These are phyloP conservation scores for Machaerirhynchus nigripectus DNA, from an alignment of 2,113 vertebrate genomes.

Conservation along the genomic window DNA sequence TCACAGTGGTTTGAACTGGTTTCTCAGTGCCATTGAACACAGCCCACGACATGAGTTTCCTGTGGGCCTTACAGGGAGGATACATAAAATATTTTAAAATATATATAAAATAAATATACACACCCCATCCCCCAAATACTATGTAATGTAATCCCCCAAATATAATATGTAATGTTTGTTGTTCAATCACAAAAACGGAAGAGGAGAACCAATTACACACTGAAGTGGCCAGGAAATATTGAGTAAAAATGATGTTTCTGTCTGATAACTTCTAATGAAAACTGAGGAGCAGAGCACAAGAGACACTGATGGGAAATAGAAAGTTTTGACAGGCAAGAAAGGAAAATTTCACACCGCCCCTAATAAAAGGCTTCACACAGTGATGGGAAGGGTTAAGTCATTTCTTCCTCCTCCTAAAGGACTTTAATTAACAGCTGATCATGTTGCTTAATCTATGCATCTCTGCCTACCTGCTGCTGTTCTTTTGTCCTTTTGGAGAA, in stretches of 20 bases:
- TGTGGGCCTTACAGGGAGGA: neutral
- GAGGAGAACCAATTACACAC: neutral
- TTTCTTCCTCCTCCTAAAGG: neutral
- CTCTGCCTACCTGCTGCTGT: constrained; percentile 34
- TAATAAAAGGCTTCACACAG: neutral
- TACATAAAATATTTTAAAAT: neutral
- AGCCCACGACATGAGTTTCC: neutral
- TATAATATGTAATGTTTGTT: neutral
- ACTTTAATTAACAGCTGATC: constrained; percentile 43
- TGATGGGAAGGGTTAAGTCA: constrained; percentile 11
- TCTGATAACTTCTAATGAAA: neutral
- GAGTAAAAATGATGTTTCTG: constrained; percentile 4
- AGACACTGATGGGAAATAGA: neutral
- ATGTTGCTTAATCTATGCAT: constrained; percentile 45
- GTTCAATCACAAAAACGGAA: neutral
- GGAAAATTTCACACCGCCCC: neutral
- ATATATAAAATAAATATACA: neutral
- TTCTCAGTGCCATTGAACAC: neutral
- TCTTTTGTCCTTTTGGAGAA: constrained; percentile 37
- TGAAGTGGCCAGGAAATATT: neutral
- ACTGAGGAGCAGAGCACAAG: neutral
- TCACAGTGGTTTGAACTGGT: constrained; percentile 11
- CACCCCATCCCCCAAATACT: rapidly evolving
- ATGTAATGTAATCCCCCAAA: too few species aligned
- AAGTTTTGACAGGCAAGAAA: neutral